Base-by-base conservation (phyloP, 2,797 vertebrate genomes). In the Xiphophorus birchmanni region DNA sequence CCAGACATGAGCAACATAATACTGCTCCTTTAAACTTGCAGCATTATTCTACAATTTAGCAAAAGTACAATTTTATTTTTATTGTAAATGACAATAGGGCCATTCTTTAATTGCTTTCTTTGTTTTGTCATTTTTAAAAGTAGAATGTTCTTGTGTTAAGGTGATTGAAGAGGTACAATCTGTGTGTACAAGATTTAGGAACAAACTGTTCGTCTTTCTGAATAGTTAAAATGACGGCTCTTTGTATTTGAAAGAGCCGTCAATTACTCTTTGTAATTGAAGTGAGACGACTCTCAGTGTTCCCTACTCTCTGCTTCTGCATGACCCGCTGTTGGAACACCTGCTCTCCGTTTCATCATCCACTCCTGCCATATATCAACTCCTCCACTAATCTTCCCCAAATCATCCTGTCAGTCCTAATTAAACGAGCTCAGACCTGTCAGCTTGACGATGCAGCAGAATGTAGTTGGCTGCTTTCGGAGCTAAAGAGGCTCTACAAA, bases 281-380 rank as follows among this genome's bases (percentile, higher is more conserved):
- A 32, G 58, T 2, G 58, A 6, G n/a, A 7, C 0, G n/a, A 17
- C 13, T 60, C 26, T 58, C 29, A 1, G 11, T 3, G 5, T 17
- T 29, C 29, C 29, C 58, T 32, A 5, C 29, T 63, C 32, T 58
- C 56, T 13, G 4, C 29, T 29, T 18, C 32, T 35, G 60, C 18
- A 40, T 40, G 40, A 40, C 23, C 67, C 6, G 23, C 47, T 37
- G 11, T 5, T 15, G 74, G 44, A 67, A 78, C 76, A 78, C 47
- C 76, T 71, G 76, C 63, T 78, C 63, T 42, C 50, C n/a, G 47
- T 69, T 40, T 52, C 63, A 37, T 52, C 63, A 77, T 77, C 32
- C 40, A 1, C 35, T 44, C 47, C 63, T 17, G 60, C 21, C 76
- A 69, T 69, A 77, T 69, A 69, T 77, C 76, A 69, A 42, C 32